Base-by-base conservation (phyloP, 2,113 vertebrate species). In the Silurus meridionalis region DNA sequence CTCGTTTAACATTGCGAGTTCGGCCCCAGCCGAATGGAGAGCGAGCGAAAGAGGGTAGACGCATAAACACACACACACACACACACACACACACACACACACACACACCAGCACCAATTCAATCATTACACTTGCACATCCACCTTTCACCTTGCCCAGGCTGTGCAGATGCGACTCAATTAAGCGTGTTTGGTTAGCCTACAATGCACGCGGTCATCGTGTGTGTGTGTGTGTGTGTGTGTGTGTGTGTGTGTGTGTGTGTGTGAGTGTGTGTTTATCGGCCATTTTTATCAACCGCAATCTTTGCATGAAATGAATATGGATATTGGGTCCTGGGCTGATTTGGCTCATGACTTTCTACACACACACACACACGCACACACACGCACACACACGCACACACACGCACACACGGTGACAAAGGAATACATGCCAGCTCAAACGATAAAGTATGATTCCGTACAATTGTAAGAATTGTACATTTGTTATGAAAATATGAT, bases 1-100 rank as follows among this genome's bases (percentile, higher is more conserved):
- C 94, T 95, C 95, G 93, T 95, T 94, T 95, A 95, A 94, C 94
- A 95, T 94, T 95, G 93, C 92, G 92, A 94, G 93, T 94, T 94
- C 95, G 94, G 93, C 92, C 93, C 90, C 91, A 93, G 93, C 93
- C 93, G 93, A 92, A 93, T 94, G 92, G 90, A 74, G 48, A 74
- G 78, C 17, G 25, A 61, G 25, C 4, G 52, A 80, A 82, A 63
- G 46, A 11, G 92, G 90, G 81, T 92, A 58, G 8, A 46, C 52
- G 7, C n/a, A n/a, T 17, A 8, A 13, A 21, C 52, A 23, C 13
- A 28, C 75, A 28, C 52, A 6, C 72, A 13, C 48, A 23, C 72
- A 23, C 72, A 52, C 72, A 52, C 72, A 75, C 66, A 37, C 71
- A 52, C 46, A 74, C 71, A 52, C 72, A 75, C 48, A 74, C 71